phyloP scores from a whole-genome alignment of 2,797 vertebrate species.

The Erpetoichthys calabaricus region DNA sequence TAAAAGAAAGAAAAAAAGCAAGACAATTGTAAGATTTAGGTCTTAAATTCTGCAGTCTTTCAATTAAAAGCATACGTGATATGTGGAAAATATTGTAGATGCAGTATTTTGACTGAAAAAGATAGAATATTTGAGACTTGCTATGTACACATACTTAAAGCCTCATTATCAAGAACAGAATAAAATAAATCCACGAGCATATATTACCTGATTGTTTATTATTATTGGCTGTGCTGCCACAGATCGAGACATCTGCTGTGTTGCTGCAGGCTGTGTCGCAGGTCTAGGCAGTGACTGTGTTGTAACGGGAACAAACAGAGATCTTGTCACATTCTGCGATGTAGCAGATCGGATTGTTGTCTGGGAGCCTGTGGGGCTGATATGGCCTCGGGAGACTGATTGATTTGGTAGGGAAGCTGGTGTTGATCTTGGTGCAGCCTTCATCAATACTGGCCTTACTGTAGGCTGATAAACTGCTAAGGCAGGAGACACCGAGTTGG shows the following conservation, averaged over 20 bases:
- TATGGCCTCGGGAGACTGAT: conserved; percentile 12
- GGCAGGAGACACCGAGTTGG: conserved; percentile 31
- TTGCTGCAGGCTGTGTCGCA: conserved; percentile 24
- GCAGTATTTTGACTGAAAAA: no score
- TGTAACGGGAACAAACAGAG: conserved; percentile 38
- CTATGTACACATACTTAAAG: no score
- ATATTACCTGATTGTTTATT: conserved; percentile 48
- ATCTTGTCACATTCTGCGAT: conserved; percentile 36
- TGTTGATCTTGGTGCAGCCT: conserved; percentile 40
- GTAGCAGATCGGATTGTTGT: conserved; percentile 32
- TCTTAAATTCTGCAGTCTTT: no score
- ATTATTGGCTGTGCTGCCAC: conserved; percentile 38
- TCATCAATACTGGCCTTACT: conserved; percentile 37
- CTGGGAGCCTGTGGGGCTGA: conserved; percentile 34
- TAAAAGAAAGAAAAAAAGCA: no score
- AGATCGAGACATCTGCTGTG: conserved; percentile 29
- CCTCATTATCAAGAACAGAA: no score
- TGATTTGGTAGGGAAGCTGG: conserved; percentile 31
- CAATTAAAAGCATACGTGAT: no score
- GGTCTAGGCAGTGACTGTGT: conserved; percentile 28
- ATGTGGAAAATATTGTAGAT: no score
- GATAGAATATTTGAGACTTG: no score
- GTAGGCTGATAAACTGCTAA: conserved; percentile 38
- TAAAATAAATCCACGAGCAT: neutral
- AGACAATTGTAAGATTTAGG: no score